Evolutionary conservation across 2,888 invertebrate species (phyloP), one percentile per base, ranked within the genome.

Genomic region (Dynastes hyllus): DNA sequence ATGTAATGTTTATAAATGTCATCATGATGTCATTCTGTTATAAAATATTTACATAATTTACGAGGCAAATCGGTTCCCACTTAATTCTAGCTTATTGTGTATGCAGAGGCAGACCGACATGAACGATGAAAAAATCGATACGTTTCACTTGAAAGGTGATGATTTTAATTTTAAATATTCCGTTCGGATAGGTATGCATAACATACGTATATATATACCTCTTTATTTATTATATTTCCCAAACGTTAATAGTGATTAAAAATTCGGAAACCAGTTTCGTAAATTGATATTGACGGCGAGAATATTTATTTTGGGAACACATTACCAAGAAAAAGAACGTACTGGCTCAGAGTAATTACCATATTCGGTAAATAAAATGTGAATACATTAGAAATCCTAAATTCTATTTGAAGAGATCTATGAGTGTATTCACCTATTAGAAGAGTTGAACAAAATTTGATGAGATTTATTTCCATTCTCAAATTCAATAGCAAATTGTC

Each of bases 31-130:
- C 73, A 75, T 61, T 45, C 13, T 50, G 45, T 63, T 32, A 29
- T 61, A 75, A 75, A 40, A 61, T 75, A 75, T 75, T 75, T 75
- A 75, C 73, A 75, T 75, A 63, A 61, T 27, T 61, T 75, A 40
- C 27, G 27, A 69, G 29, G 50, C 51, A 51, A 53, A n/a, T 27
- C 29, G 16, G 27, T 69, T 69, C 51, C 50, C 29, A 50, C 29
- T 69, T 51, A 45, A 63, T n/a, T 27, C 51, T 27, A 51, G 45
- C 66, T 9, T 6, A 9, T 50, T 67, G 22, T 22, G 40, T n/a
- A 37, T 67, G 11, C 40, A 67, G 45, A 45, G 45, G 45, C 40
- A 40, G n/a, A 16, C 27, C 1, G 32, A 63, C 22, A 63, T 9
- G 11, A 27, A 32, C 13, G n/a, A 67, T 67, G n/a, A 69, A 69